Base-by-base conservation (phyloP, 2,797 vertebrate genomes). In the Buphagus erythrorhynchus region DNA sequence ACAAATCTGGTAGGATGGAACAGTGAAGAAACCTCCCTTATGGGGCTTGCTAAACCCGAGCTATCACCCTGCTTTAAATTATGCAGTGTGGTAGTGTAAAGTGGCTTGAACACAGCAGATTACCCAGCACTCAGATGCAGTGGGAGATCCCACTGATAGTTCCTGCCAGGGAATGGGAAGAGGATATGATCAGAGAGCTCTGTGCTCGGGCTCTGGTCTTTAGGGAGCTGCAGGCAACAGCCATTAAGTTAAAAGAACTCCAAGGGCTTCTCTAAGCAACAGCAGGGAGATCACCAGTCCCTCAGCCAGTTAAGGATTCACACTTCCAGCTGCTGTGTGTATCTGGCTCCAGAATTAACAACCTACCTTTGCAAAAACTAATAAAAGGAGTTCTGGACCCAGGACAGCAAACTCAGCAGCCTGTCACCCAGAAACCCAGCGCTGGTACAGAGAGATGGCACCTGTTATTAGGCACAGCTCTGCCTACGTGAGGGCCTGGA, bases 71-170 rank as follows among this genome's bases (percentile, higher is more conserved):
- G 83, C 83, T 95, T 73, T 96, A 95, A 96, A 95, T 97, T 94
- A 97, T 93, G 93, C 88, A 96, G 76, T 2, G n/a, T 69, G 83
- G 82, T 92, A 69, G 76, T 63, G 86, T 79, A 95, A 95, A 94
- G 92, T 81, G 83, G 79, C 90, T 93, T 79, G 91, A 96, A 93
- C 67, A 86, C 77, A 93, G 94, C 92, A 95, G 92, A 95, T 95
- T 95, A 93, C 63, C 86, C 94, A 79, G 79, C 48, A 67, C 74
- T 73, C 35, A 10, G 83, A 88, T 73, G 90, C 80, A 87, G 62
- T 43, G 74, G 93, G 74, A 89, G 92, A 95, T 90, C 83, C 93
- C 94, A 94, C 74, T 48, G 88, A 95, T 86, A 92, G 81, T 84
- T 93, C 59, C 93, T 92, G 54, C 74, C 88, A 93, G 49, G 79